These are phyloP conservation scores for Dendrolimus punctatus DNA, from an alignment of 1,140 invertebrate genomes.

Conservation along the genomic window DNA sequence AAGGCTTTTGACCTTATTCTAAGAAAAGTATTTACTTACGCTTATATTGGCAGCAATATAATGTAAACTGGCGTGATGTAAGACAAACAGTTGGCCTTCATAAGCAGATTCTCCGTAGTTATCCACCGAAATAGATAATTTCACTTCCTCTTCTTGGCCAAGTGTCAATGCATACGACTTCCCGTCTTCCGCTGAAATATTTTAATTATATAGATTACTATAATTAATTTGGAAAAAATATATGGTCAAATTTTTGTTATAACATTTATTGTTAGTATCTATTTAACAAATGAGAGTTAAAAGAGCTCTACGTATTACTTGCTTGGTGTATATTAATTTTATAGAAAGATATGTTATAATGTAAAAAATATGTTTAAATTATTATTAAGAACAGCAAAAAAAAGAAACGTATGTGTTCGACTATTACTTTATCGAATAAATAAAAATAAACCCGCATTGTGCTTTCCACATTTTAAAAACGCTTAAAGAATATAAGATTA, in stretches of 20 bases:
- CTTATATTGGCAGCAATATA: constrained; percentile 80
- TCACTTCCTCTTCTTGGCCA: constrained; percentile 83
- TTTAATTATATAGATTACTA: background rate
- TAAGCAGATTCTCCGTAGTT: constrained; percentile 94
- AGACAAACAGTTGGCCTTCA: constrained; percentile 87
- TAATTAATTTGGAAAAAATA: background rate
- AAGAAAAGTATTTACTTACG: constrained; percentile 26
- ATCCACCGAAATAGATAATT: constrained; percentile 81
- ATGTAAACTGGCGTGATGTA: constrained; percentile 83
- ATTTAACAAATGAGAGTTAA: no score
- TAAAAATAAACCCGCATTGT: no score
- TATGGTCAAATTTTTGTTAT: background rate
- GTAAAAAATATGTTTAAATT: no score
- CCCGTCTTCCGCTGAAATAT: constrained; percentile 51
- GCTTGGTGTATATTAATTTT: no score
- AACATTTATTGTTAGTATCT: no score
- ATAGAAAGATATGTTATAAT: no score
- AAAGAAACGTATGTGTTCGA: no score
- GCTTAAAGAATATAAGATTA: background rate
- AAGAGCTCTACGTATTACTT: no score
- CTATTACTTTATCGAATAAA: no score
- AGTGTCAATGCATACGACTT: constrained; percentile 75
- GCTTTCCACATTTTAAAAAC: no score
- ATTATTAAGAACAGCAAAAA: no score
- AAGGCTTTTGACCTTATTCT: no score